Evolutionary conservation across 2,888 invertebrate species (phyloP).

Genomic region (Melieria crassipennis): DNA sequence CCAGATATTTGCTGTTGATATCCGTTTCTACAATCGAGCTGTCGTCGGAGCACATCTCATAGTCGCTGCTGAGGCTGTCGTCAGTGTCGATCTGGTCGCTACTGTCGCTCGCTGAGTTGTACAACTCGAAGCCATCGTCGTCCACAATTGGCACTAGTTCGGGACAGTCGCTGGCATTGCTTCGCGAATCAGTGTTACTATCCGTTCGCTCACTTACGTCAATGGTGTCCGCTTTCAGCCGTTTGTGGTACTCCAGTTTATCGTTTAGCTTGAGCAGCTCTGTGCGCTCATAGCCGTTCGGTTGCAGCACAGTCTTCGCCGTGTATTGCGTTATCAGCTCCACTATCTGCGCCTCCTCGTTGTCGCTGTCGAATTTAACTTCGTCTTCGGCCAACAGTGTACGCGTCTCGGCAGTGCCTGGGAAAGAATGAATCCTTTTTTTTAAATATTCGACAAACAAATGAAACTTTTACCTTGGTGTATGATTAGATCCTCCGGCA

Average conservation of each 20-base stretch:
- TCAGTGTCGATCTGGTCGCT: conserved; percentile 12
- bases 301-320: conserved; percentile 38
- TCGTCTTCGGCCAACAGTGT: conserved; percentile 44
- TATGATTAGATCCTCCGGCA: conserved; percentile 52
- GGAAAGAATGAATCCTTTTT: conserved; percentile 14
- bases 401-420: conserved; percentile 51
- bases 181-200: conserved; percentile 3
- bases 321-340: conserved; percentile 40
- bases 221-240: not conserved
- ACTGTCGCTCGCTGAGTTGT: conserved; percentile 30
- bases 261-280: conserved; percentile 38
- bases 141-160: conserved; percentile 42
- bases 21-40: conserved; percentile 39
- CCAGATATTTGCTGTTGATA: conserved; percentile 44
- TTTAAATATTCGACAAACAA: not conserved
- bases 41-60: conserved; percentile 27
- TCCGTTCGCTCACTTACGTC: not conserved
- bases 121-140: conserved; percentile 39
- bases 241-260: conserved; percentile 32
- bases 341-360: conserved; percentile 48
- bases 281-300: conserved; percentile 27
- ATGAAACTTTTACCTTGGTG: conserved; percentile 44
- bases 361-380: conserved; percentile 48
- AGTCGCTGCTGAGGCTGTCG: not conserved
- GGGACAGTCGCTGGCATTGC: conserved; percentile 38